Conservation (phyloP, 2,797 vertebrate species). For the Neosilurus mollespiculum region DNA sequence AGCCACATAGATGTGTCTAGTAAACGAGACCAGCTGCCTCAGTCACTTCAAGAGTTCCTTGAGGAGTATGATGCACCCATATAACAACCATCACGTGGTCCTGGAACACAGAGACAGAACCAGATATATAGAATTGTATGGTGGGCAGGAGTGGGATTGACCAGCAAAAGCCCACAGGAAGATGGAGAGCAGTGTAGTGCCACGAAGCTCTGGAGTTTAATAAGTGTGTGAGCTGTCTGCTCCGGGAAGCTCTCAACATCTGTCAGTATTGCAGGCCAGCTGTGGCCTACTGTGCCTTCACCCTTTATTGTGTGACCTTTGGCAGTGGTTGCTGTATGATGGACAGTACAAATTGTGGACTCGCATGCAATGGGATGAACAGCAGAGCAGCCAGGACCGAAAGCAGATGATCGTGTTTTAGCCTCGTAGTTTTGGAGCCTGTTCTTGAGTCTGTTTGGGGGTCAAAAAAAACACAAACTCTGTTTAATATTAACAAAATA, state of each 20-base stretch:
- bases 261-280: slow-evolving; percentile 53
- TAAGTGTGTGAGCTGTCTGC: slow-evolving; percentile 29
- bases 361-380: slow-evolving; percentile 35
- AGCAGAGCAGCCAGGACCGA: slow-evolving; percentile 41
- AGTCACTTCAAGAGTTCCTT: slow-evolving; percentile 89
- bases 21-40: slow-evolving; percentile 82
- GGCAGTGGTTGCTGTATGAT: slow-evolving; percentile 45
- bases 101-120: slow-evolving; percentile 31
- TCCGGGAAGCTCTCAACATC: slow-evolving; percentile 37
- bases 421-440: not conserved
- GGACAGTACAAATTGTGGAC: slow-evolving; percentile 48
- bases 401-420: slow-evolving; percentile 9
- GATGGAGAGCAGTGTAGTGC: slow-evolving; percentile 26
- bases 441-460: slow-evolving; percentile 20
- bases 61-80: slow-evolving; percentile 94
- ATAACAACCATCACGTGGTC: slow-evolving; percentile 63
- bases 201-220: slow-evolving; percentile 28
- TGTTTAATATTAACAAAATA: slow-evolving; percentile 49
- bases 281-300: slow-evolving; percentile 53
- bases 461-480: slow-evolving; percentile 9
- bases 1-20: slow-evolving; percentile 81
- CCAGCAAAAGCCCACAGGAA: slow-evolving; percentile 44
- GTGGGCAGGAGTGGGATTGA: slow-evolving; percentile 33
- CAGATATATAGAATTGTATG: slow-evolving; percentile 38
- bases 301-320: slow-evolving; percentile 50